phyloP scores from a whole-genome alignment of 2,113 vertebrate species.

The Cyprinodon brontotheroides region DNA sequence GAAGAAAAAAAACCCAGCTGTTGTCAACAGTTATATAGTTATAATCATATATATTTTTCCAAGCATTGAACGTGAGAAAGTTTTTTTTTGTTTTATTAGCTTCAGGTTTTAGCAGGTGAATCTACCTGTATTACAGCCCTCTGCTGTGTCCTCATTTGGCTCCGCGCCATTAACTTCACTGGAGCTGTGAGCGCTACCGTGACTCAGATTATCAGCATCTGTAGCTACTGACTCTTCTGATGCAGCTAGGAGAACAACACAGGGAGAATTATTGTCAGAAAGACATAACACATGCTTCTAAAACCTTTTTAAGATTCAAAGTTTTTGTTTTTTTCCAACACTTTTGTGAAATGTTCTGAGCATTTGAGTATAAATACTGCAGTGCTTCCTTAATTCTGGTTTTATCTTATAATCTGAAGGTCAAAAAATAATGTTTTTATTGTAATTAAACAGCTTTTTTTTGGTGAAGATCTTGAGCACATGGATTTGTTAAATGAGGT shows the following conservation, averaged over 20 bases:
- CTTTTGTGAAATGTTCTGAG: not conserved
- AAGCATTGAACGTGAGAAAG: not conserved
- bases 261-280: not conserved
- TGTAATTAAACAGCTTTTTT: not conserved
- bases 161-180: slow-evolving; percentile 87
- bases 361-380: not conserved
- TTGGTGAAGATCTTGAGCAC: not conserved
- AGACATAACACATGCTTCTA: not conserved
- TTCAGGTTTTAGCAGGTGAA: not conserved
- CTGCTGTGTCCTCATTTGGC: slow-evolving; percentile 81
- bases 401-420: not conserved
- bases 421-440: not conserved
- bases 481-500: too few relatives aligned
- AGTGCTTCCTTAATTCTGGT: not conserved
- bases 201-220: slow-evolving; percentile 89
- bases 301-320: not conserved
- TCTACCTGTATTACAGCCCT: slow-evolving; percentile 88
- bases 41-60: not conserved
- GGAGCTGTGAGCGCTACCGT: slow-evolving; percentile 87
- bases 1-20: not conserved
- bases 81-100: not conserved
- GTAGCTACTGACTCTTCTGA: slow-evolving; percentile 66
- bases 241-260: slow-evolving; percentile 21
- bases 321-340: not conserved
- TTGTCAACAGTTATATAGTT: not conserved